Evolutionary conservation across 2,113 vertebrate species (phyloP).

Genomic region (Pitta sordida): DNA sequence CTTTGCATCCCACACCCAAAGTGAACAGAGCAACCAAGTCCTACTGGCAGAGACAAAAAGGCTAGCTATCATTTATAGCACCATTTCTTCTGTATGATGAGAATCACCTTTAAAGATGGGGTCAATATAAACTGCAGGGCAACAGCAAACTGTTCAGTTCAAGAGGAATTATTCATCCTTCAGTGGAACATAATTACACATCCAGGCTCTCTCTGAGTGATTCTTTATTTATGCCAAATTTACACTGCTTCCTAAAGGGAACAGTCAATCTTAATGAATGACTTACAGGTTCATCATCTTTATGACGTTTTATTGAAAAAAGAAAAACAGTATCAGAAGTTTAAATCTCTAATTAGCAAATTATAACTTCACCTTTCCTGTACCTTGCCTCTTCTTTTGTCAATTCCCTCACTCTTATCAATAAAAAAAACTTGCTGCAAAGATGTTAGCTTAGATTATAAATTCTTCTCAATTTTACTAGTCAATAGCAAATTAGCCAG

Average conservation of each 20-base stretch:
- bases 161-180: conserved; percentile 45
- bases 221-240: conserved; percentile 9
- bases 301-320: neutral
- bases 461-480: neutral
- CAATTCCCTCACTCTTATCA: neutral
- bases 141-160: neutral
- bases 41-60: neutral
- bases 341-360: conserved; percentile 17
- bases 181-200: conserved; percentile 16
- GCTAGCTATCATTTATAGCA: neutral
- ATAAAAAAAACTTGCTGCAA: neutral
- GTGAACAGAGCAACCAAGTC: neutral
- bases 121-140: conserved; percentile 13
- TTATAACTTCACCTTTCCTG: neutral
- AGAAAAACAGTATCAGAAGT: neutral
- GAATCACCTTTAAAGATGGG: neutral
- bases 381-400: neutral
- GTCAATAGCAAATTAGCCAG: neutral
- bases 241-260: conserved; percentile 21
- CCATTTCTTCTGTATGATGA: fast-evolving
- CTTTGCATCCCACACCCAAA: neutral
- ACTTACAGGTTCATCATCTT: conserved; percentile 21
- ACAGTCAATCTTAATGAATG: conserved; percentile 15
- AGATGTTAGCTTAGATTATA: neutral
- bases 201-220: neutral